Percentiles rank a stretch among this genome's conserved stretches.
These are phyloP conservation scores for Euphydryas editha DNA, from an alignment of 2,888 invertebrate genomes.

Conservation along the genomic window DNA sequence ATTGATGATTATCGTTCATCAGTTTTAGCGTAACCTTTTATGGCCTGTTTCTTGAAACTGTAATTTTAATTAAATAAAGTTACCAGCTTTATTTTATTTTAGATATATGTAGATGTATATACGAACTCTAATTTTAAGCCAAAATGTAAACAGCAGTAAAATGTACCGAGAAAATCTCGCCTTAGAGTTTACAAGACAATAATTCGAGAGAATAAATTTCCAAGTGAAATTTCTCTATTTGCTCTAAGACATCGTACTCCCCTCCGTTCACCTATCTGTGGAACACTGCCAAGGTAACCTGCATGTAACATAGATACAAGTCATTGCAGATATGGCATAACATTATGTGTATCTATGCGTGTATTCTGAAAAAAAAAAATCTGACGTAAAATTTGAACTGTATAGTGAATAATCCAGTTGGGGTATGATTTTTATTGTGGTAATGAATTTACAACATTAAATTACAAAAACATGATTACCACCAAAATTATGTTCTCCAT, in stretches of 20 bases:
- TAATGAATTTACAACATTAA: too few species aligned
- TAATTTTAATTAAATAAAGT: too few species aligned
- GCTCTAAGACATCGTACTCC: slow-evolving; percentile 43
- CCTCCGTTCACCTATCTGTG: slow-evolving; percentile 59
- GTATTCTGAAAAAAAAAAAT: too few species aligned
- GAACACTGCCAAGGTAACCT: slow-evolving; percentile 69
- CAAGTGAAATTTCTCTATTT: slow-evolving; percentile 59
- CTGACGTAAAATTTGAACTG: too few species aligned
- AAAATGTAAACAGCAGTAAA: slow-evolving; percentile 20
- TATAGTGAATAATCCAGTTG: too few species aligned
- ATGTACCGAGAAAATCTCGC: slow-evolving; percentile 25
- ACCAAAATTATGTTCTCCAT: too few species aligned
- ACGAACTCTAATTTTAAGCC: neutral
- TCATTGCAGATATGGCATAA: neutral
- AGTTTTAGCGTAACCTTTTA: too few species aligned
- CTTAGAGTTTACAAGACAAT: slow-evolving; percentile 43
- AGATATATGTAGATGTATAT: neutral
- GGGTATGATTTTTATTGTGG: too few species aligned
- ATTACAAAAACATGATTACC: too few species aligned
- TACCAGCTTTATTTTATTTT: too few species aligned
- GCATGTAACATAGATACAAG: slow-evolving; percentile 45
- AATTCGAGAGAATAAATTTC: slow-evolving; percentile 50
- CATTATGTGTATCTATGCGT: neutral
- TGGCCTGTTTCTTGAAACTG: too few species aligned
- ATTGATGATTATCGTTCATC: too few species aligned